These are phyloP conservation scores for Caiman crocodilus DNA, from an alignment of 2,797 vertebrate genomes.

Conservation along the genomic window DNA sequence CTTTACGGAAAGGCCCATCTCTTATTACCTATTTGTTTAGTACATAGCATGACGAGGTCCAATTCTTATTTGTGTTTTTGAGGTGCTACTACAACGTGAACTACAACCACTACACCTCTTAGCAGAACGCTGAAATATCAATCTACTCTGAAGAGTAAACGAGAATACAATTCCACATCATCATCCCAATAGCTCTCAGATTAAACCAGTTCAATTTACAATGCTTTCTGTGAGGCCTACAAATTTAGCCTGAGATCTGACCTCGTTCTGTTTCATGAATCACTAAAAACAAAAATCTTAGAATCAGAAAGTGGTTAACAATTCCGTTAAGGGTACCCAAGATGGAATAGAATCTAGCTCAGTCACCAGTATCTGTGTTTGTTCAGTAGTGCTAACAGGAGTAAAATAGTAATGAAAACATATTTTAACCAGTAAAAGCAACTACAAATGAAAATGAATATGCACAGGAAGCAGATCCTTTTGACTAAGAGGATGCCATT, in stretches of 20 bases:
- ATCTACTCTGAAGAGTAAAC: background rate
- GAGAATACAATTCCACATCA: background rate
- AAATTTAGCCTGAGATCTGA: slow-evolving; percentile 32
- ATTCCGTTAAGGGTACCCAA: background rate
- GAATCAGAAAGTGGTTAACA: slow-evolving; percentile 42
- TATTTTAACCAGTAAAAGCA: slow-evolving; percentile 4
- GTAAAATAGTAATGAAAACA: background rate
- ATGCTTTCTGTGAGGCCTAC: slow-evolving; percentile 10
- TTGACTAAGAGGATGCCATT: background rate
- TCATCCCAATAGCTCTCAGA: background rate
- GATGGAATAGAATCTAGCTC: slow-evolving; percentile 28
- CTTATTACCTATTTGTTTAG: slow-evolving; percentile 9
- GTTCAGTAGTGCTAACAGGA: background rate
- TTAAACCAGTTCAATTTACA: background rate
- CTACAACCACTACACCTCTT: background rate
- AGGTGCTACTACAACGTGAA: background rate
- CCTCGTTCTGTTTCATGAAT: slow-evolving; percentile 9
- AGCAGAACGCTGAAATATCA: background rate
- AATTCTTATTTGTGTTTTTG: background rate
- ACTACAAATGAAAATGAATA: background rate
- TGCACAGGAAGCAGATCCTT: background rate
- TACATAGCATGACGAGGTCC: background rate
- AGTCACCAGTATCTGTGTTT: slow-evolving; percentile 35
- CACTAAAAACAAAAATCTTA: slow-evolving; percentile 64
- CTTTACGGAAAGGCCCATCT: background rate